A percentile compares a stretch with the other conserved stretches of the same genome.
Conservation (phyloP, 2,888 invertebrate genomes). For the Fragum whitleyi region DNA sequence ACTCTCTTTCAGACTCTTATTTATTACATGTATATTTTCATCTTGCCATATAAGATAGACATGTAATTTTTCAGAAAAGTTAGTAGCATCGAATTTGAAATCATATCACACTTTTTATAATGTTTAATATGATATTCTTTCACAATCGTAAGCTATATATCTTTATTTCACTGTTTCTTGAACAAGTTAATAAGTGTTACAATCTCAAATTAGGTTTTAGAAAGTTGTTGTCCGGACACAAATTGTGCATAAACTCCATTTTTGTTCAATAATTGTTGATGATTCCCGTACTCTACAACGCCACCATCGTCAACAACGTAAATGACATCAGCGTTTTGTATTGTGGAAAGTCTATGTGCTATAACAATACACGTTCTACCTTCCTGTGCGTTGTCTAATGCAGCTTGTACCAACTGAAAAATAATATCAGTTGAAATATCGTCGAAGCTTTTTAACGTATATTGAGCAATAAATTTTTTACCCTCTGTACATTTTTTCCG, state of each 20-base stretch:
- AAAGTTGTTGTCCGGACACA: constrained; percentile 75
- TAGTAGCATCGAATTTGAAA: no score
- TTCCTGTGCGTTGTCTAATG: constrained; percentile 77
- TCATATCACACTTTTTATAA: no score
- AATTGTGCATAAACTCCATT: constrained; percentile 80
- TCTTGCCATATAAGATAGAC: no score
- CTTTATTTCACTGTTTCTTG: no score
- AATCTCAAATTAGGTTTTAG: constrained; percentile 46
- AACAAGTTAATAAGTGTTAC: no score
- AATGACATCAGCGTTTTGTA: constrained; percentile 85
- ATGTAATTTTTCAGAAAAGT: no score
- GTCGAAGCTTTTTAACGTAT: background rate
- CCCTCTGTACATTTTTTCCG: background rate
- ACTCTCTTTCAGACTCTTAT: no score
- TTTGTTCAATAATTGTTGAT: constrained; percentile 78
- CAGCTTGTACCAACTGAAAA: constrained; percentile 76
- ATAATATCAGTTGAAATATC: background rate
- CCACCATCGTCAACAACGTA: constrained; percentile 79
- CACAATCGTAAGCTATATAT: no score
- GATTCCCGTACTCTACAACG: constrained; percentile 81
- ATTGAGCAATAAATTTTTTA: no score
- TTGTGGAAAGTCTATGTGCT: constrained; percentile 86
- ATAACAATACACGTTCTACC: constrained; percentile 86
- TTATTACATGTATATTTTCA: no score
- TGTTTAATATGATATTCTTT: no score